Percentiles rank a stretch among this genome's conserved stretches.
These are phyloP conservation scores for Akabosia matsudoensis DNA, from an alignment of 1,140 invertebrate species.

Conservation along the genomic window DNA sequence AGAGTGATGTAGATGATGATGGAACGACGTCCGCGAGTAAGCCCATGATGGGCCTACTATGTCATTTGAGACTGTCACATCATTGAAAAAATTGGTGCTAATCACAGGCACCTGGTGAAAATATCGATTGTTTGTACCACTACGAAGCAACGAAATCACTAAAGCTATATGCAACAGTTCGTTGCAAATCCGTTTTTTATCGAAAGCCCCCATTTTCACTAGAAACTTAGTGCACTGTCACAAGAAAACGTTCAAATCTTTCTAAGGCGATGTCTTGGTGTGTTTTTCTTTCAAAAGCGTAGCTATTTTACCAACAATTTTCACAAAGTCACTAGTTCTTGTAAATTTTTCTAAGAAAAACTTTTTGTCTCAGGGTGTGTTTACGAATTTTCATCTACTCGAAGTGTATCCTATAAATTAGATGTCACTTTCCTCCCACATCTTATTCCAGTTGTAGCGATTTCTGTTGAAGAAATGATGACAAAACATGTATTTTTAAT, in stretches of 20 bases:
- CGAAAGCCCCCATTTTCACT: slow-evolving; percentile 28
- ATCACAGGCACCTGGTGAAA: neutral
- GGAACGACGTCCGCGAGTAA: slow-evolving; percentile 35
- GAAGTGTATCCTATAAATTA: too few species aligned
- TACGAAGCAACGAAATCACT: slow-evolving; percentile 29
- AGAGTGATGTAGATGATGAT: neutral
- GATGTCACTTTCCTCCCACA: too few species aligned
- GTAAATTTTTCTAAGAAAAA: too few species aligned
- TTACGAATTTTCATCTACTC: too few species aligned
- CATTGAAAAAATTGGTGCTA: neutral
- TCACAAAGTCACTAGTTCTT: too few species aligned
- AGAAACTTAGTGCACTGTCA: neutral
- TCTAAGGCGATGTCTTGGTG: too few species aligned
- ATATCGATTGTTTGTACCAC: slow-evolving; percentile 12
- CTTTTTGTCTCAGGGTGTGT: too few species aligned
- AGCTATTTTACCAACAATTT: too few species aligned
- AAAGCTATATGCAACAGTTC: slow-evolving; percentile 37
- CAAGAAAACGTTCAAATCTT: too few species aligned
- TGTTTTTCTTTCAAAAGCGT: neutral
- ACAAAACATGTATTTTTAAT: too few species aligned
- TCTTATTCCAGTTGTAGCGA: too few species aligned
- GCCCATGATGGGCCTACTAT: slow-evolving; percentile 34
- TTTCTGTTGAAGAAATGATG: too few species aligned
- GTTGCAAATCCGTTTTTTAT: slow-evolving; percentile 35
- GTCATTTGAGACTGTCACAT: slow-evolving; percentile 14